Evolutionary conservation across 2,888 invertebrate genomes (phyloP).

Genomic region (Meiosimyza decipiens): DNA sequence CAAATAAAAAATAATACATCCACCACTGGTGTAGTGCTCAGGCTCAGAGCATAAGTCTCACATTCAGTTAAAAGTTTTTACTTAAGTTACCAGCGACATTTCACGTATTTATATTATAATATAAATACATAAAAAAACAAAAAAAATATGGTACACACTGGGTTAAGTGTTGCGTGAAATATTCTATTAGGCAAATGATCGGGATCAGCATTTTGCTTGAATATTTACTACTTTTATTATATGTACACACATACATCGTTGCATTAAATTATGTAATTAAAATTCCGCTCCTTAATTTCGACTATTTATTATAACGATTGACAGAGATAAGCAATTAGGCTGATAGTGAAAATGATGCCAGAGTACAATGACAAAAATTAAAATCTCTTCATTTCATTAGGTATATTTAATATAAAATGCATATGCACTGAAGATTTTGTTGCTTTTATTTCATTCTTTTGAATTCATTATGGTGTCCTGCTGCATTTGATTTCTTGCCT

Average conservation of each 20-base stretch:
- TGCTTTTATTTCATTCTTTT: not conserved
- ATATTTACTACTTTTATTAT: slow-evolving; percentile 38
- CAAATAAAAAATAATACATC: too few relatives aligned
- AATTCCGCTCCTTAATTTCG: slow-evolving; percentile 65
- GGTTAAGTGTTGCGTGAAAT: slow-evolving; percentile 56
- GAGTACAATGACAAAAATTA: too few relatives aligned
- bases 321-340: slow-evolving; percentile 42
- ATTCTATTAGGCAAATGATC: slow-evolving; percentile 60
- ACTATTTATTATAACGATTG: slow-evolving; percentile 57
- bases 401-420: not conserved
- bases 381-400: not conserved
- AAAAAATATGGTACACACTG: not conserved
- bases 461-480: too few relatives aligned
- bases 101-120: too few relatives aligned
- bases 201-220: slow-evolving; percentile 47
- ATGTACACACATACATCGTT: not conserved
- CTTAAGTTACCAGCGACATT: too few relatives aligned
- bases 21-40: too few relatives aligned
- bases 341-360: too few relatives aligned
- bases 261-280: slow-evolving; percentile 63
- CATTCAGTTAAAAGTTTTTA: too few relatives aligned
- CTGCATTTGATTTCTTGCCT: too few relatives aligned
- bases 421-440: not conserved
- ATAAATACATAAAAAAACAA: too few relatives aligned
- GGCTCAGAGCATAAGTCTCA: too few relatives aligned